phyloP scores from a whole-genome alignment of 2,797 vertebrate genomes.

The Myotis planiceps region DNA sequence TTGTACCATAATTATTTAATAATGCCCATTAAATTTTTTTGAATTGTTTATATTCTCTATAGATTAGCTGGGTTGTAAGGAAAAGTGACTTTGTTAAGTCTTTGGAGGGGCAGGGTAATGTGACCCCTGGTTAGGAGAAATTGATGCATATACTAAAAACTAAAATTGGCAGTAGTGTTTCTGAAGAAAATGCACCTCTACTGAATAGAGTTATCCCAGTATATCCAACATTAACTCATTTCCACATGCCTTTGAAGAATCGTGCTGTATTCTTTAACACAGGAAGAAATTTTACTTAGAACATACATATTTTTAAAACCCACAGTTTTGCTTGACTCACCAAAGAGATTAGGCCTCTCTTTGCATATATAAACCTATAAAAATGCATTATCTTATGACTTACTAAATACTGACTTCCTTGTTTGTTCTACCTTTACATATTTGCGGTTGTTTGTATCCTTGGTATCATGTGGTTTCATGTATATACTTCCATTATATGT shows the following conservation, averaged over 20 bases:
- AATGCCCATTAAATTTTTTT: background rate
- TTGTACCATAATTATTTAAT: background rate
- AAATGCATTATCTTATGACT: background rate
- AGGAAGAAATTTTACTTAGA: background rate
- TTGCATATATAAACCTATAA: background rate
- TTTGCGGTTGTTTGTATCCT: background rate
- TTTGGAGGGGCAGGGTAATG: background rate
- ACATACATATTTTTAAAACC: background rate
- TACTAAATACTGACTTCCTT: background rate
- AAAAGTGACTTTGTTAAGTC: conserved; percentile 20
- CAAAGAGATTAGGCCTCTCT: background rate
- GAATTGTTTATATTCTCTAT: background rate
- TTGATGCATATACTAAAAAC: background rate
- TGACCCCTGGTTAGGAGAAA: background rate
- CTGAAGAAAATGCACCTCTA: conserved; percentile 3
- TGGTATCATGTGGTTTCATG: background rate
- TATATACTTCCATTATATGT: conserved; percentile 21
- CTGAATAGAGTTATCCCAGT: background rate
- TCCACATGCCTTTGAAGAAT: background rate
- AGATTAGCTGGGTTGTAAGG: background rate
- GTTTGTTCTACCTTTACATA: conserved; percentile 5
- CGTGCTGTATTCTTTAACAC: background rate
- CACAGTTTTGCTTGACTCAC: background rate
- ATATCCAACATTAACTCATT: background rate
- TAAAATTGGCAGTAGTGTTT: conserved; percentile 14